A percentile compares a stretch with the other conserved stretches of the same genome.
These are phyloP conservation scores for Hypomesus transpacificus DNA, from an alignment of 2,113 vertebrate species.

Conservation along the genomic window DNA sequence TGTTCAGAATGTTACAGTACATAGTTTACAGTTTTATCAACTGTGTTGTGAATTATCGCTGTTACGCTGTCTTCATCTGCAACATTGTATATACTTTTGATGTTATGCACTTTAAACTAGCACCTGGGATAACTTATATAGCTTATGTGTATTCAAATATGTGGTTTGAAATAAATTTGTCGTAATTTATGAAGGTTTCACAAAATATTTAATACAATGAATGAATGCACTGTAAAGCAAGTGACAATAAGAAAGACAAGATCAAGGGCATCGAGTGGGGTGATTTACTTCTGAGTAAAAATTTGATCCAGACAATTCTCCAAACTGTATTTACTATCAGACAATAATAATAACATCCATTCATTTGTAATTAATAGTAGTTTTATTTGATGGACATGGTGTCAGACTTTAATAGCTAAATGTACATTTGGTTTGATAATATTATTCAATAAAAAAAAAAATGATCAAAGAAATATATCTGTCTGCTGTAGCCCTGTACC, in stretches of 20 bases:
- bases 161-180: conserved; percentile 22
- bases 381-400: not conserved
- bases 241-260: too few species aligned
- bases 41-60: conserved; percentile 54
- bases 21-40: conserved; percentile 63
- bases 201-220: not conserved
- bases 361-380: not conserved
- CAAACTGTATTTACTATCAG: not conserved
- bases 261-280: too few species aligned
- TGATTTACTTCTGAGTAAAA: too few species aligned
- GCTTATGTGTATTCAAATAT: conserved; percentile 51
- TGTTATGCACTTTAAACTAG: conserved; percentile 75
- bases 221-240: not conserved
- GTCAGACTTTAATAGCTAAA: not conserved
- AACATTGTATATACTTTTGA: conserved; percentile 56
- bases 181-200: not conserved
- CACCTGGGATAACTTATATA: conserved; percentile 45
- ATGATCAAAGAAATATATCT: not conserved
- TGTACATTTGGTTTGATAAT: not conserved
- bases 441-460: not conserved
- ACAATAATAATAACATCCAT: too few species aligned
- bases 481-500: too few species aligned
- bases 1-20: conserved; percentile 47
- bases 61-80: conserved; percentile 52
- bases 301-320: not conserved